Conservation (phyloP, 2,888 invertebrate species). For the Campoletis raptor region DNA sequence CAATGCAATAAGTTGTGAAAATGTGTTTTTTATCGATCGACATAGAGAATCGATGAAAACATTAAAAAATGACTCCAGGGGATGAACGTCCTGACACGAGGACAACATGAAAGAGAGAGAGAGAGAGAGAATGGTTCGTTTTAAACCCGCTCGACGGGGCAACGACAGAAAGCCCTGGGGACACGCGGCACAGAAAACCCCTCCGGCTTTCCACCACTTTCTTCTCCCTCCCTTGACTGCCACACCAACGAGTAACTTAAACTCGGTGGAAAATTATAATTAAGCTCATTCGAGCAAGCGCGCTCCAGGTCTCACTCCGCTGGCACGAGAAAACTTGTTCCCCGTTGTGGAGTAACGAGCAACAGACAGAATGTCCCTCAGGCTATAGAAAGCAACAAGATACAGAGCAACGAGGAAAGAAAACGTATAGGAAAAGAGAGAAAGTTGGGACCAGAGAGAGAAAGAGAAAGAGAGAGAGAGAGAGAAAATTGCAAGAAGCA, state of each 20-base stretch:
- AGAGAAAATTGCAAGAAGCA: conserved; percentile 20
- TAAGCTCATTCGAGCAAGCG: conserved; percentile 74
- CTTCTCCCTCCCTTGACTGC: conserved; percentile 18
- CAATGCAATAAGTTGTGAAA: conserved; percentile 11
- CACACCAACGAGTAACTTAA: conserved; percentile 69
- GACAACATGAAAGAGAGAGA: conserved; percentile 21
- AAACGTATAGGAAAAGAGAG: conserved; percentile 63
- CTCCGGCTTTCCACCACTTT: background rate
- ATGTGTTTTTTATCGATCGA: conserved; percentile 56
- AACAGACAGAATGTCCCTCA: conserved; percentile 62
- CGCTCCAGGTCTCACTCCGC: conserved; percentile 53
- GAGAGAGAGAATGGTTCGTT: conserved; percentile 51
- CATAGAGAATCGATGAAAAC: conserved; percentile 62
- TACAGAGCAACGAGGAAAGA: conserved; percentile 54
- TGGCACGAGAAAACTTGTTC: conserved; percentile 69
- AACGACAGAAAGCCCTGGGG: conserved; percentile 60
- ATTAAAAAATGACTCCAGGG: conserved; percentile 56
- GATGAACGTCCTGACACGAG: conserved; percentile 13
- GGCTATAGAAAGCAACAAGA: conserved; percentile 43
- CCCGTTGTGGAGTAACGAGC: conserved; percentile 63
- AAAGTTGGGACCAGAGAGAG: conserved; percentile 8
- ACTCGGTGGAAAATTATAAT: conserved; percentile 76
- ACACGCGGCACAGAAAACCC: conserved; percentile 33
- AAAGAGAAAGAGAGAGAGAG: conserved; percentile 18
- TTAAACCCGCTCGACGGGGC: conserved; percentile 67